phyloP scores from a whole-genome alignment of 2,888 invertebrate species.

The Nipponacmea schrenckii region DNA sequence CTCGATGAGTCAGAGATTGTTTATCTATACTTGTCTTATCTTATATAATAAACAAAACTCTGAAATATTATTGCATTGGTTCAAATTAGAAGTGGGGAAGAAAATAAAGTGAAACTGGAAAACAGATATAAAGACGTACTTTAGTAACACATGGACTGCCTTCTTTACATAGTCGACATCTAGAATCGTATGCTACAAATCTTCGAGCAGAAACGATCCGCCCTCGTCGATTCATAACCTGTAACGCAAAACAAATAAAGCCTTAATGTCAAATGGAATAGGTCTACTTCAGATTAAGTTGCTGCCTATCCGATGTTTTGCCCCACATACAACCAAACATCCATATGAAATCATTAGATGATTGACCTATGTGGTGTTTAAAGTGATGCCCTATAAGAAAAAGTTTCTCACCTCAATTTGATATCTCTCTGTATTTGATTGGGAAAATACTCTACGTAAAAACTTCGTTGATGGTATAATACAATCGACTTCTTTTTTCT shows the following conservation, averaged over 20 bases:
- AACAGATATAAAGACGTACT: neutral
- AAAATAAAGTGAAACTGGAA: too few relatives aligned
- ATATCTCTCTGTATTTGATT: constrained; percentile 19
- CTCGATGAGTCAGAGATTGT: too few relatives aligned
- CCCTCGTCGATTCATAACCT: neutral
- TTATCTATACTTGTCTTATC: too few relatives aligned
- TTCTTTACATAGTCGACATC: neutral
- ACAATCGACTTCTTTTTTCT: neutral
- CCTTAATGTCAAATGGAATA: neutral
- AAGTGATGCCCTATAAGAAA: neutral
- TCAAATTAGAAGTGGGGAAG: neutral
- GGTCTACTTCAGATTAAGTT: neutral
- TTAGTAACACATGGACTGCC: neutral
- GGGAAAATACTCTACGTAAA: neutral
- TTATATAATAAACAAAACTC: too few relatives aligned
- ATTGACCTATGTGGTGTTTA: too few relatives aligned
- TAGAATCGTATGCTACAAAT: neutral
- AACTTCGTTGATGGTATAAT: neutral
- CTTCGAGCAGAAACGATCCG: neutral
- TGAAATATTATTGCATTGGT: too few relatives aligned
- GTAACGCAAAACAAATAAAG: neutral
- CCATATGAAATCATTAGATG: too few relatives aligned
- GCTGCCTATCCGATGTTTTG: too few relatives aligned
- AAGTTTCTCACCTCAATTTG: constrained; percentile 27
- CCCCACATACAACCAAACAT: too few relatives aligned